Base-by-base conservation (phyloP, 2,888 invertebrate species). In the Anticlea derivata region DNA sequence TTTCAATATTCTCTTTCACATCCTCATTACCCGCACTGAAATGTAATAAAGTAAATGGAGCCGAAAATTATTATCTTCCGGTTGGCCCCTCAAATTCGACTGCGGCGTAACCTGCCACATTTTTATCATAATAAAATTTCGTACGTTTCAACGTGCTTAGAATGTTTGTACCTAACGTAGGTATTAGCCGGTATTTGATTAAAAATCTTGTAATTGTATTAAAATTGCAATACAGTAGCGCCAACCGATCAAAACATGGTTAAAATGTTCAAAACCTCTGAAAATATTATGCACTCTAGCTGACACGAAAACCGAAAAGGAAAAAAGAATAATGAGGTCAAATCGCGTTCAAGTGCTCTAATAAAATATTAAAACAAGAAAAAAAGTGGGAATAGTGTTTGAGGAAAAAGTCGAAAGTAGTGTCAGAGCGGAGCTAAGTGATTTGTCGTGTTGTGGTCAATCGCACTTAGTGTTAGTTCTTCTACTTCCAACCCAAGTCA, bases 381-480 rank as follows among this genome's bases (percentile, higher is more conserved):
- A 66, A n/a, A 67, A 67, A 62, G 58, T 55, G 34, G 40, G 55
- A 62, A 56, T 54, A 60, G 50, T 58, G 54, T 57, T 61, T 60
- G 60, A 35, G 58, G 61, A 66, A 73, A 75, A 75, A 75, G 65
- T 68, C 53, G 70, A 73, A 72, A 79, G 71, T 70, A 70, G 73
- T 70, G 70, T 70, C 67, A 67, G 73, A 74, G 68, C 65, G 68
- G 65, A 72, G 74, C 74, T 85, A 86, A 88, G 87, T 83, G 87
- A 86, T 82, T 85, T 86, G 82, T 80, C 80, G 79, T 86, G 88
- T 87, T 70, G 80, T 71, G 84, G 85, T 80, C 84, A 80, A 80
- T 80, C 72, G 75, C 75, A 75, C 78, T 78, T 75, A 75, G 66
- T 68, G 67, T 70, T 72, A 68, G 75, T 76, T 80, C 78, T 79